These are phyloP conservation scores for Diploptera punctata DNA, from an alignment of 2,888 invertebrate genomes.

Conservation along the genomic window DNA sequence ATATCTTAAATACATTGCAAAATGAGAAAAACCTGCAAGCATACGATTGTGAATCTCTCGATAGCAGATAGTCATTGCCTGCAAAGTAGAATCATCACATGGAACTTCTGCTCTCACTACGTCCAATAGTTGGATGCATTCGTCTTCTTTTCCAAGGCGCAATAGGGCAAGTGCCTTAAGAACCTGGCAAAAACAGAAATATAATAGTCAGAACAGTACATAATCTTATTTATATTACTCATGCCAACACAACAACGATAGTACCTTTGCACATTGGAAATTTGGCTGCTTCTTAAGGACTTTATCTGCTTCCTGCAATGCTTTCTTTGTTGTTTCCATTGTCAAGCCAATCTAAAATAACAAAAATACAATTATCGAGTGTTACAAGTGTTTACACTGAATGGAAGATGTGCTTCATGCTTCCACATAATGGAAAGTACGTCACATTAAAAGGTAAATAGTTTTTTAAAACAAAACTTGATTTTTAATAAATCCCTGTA, in stretches of 20 bases:
- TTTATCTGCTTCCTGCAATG: constrained; percentile 95
- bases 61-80: constrained; percentile 95
- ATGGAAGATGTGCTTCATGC: not conserved
- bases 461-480: too few species aligned
- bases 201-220: not conserved
- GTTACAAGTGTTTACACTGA: not conserved
- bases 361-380: constrained; percentile 26
- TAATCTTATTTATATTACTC: not conserved
- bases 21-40: not conserved
- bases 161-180: constrained; percentile 91
- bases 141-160: constrained; percentile 83
- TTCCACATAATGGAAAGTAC: too few species aligned
- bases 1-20: not conserved
- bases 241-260: not conserved
- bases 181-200: constrained; percentile 58
- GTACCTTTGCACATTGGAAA: constrained; percentile 80
- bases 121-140: constrained; percentile 78
- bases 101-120: constrained; percentile 80
- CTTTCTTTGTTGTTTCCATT: constrained; percentile 96
- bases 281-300: constrained; percentile 92
- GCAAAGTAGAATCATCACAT: constrained; percentile 90
- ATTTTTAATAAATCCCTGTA: not conserved
- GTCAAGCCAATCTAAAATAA: constrained; percentile 86
- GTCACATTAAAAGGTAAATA: too few species aligned
- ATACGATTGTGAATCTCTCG: constrained; percentile 89